A percentile compares a stretch with the other conserved stretches of the same genome.
Evolutionary conservation across 1,140 invertebrate species (phyloP).

Genomic region (Steinernema khuongi): DNA sequence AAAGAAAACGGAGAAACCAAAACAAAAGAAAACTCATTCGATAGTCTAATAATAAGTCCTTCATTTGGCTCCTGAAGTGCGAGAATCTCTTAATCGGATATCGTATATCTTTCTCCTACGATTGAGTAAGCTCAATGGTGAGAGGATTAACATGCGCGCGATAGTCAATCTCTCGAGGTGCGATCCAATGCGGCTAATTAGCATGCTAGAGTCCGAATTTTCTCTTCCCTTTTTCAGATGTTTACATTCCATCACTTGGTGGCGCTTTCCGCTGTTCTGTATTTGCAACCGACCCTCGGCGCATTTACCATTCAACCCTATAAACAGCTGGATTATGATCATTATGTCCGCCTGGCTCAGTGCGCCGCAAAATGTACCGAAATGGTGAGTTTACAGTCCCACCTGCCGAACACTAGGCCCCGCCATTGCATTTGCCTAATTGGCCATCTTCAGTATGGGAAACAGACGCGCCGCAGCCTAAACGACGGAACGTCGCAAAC

Average conservation of each 20-base stretch:
- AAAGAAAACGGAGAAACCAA: too few species aligned
- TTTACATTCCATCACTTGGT: background rate
- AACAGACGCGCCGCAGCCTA: background rate
- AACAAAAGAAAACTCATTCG: too few species aligned
- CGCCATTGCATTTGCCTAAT: background rate
- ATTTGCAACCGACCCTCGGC: background rate
- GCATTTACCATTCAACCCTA: constrained; percentile 31
- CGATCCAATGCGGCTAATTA: background rate
- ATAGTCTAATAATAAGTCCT: background rate
- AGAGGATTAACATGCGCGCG: background rate
- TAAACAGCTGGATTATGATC: constrained; percentile 35
- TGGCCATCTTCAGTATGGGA: constrained; percentile 27
- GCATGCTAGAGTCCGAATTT: too few species aligned
- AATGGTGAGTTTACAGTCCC: constrained; percentile 22
- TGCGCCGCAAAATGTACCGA: constrained; percentile 33
- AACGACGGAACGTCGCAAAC: constrained; percentile 23
- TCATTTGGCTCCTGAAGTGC: background rate
- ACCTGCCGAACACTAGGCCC: background rate
- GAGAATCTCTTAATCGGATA: constrained; percentile 1
- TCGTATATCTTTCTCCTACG: background rate
- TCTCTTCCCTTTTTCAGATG: background rate
- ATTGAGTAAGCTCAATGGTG: background rate
- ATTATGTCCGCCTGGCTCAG: constrained; percentile 31
- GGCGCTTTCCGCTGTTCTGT: background rate
- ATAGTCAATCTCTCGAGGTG: too few species aligned